Evolutionary conservation across 2,797 vertebrate species (phyloP), one percentile per base, ranked within the genome.

Genomic region (Acomys russatus): DNA sequence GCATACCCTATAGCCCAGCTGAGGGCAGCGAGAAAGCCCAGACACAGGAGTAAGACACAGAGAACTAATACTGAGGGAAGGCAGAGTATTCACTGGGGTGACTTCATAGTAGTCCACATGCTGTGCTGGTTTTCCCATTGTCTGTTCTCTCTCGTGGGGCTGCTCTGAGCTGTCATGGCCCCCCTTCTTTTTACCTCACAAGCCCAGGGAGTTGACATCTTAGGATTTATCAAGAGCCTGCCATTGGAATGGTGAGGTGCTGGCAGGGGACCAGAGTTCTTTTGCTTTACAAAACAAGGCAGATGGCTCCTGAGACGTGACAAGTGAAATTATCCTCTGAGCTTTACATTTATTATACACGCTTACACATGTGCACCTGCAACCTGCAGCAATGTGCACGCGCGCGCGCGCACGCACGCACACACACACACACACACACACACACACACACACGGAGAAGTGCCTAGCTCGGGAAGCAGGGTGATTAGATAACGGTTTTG

Each of bases 381-480:
- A 44, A 11, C 61, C 35, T 66, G 15, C 61, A 66, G 35, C 35
- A 83, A 63, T 44, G 80, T 9, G 15, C 17, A 33, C 28, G 18
- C 30, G 7, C 1, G 30, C 3, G 8, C 17, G 9, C n/a, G 20
- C 33, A 66, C 64, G 28, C 64, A 63, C 61, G 23, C 61, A 23
- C 61, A 63, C 61, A 22, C 61, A 8, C 28, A 33, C 28, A 68
- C 14, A 23, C 76, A 54, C 49, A 5, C 28, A 54, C 49, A 78
- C 3, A 35, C 20, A 25, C 80, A 3, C 35, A 17, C 7, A 1
- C 77, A 11, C n/a, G 2, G 25, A 74, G 51, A 86, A 33, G 4
- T 85, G 61, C 56, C 85, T 94, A 84, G 56, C 70, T 92, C 83
- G 6, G 83, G 94, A 63, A 91, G 80, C 68, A 86, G 92, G 92